These are phyloP conservation scores for Camponotus vicinus DNA, from an alignment of 1,140 invertebrate species.

Conservation along the genomic window DNA sequence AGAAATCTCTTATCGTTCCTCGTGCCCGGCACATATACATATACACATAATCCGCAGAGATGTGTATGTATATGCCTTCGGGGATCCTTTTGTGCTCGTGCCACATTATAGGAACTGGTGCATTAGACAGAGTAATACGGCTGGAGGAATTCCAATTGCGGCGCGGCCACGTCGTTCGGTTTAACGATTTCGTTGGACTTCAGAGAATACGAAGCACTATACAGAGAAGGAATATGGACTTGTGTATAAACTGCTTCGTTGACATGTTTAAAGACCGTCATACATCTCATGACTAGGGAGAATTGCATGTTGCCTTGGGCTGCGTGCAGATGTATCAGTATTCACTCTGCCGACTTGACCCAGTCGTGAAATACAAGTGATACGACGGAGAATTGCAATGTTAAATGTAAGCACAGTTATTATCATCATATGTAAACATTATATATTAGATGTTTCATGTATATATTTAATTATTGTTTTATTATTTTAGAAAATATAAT, in stretches of 20 bases:
- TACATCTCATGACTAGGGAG: slow-evolving; percentile 42
- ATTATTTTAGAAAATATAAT: no score
- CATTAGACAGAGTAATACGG: slow-evolving; percentile 70
- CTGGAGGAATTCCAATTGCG: slow-evolving; percentile 76
- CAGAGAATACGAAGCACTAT: slow-evolving; percentile 44
- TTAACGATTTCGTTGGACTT: slow-evolving; percentile 73
- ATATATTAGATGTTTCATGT: neutral
- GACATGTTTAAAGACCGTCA: slow-evolving; percentile 61
- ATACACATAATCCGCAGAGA: neutral
- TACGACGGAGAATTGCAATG: neutral
- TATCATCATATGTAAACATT: neutral
- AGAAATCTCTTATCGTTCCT: slow-evolving; percentile 62
- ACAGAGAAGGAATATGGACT: slow-evolving; percentile 45
- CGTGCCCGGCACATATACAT: neutral
- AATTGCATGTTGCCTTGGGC: slow-evolving; percentile 34
- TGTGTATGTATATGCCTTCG: slow-evolving; percentile 21
- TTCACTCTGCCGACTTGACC: slow-evolving; percentile 53
- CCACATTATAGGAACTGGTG: slow-evolving; percentile 50
- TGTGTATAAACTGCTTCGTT: slow-evolving; percentile 48
- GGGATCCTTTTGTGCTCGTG: slow-evolving; percentile 46
- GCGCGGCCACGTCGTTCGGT: slow-evolving; percentile 70
- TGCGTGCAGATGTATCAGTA: slow-evolving; percentile 37
- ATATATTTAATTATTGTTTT: no score
- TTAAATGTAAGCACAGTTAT: neutral
- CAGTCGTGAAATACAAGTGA: slow-evolving; percentile 21